A percentile compares a stretch with the other conserved stretches of the same genome.
These are phyloP conservation scores for Cheilosia scutellata DNA, from an alignment of 2,888 invertebrate genomes.

Conservation along the genomic window DNA sequence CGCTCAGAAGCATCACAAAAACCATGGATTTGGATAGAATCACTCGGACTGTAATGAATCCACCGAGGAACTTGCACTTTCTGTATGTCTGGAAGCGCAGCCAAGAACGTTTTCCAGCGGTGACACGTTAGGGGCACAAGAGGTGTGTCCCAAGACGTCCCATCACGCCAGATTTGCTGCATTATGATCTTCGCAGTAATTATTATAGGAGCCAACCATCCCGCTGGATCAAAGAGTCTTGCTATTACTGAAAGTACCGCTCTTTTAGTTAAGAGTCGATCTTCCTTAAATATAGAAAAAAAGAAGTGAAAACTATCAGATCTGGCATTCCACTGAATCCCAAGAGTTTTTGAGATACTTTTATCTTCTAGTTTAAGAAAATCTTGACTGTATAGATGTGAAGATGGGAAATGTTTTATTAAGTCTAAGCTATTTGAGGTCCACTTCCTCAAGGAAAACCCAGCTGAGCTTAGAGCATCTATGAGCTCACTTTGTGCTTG, in stretches of 20 bases:
- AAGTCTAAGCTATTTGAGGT: conserved; percentile 7
- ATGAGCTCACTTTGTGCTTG: conserved; percentile 32
- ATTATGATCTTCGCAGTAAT: conserved; percentile 51
- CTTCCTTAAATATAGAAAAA: background rate
- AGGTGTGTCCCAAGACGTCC: conserved; percentile 41
- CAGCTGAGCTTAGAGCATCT: conserved; percentile 16
- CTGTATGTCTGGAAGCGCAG: conserved; percentile 19
- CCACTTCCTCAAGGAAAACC: conserved; percentile 36
- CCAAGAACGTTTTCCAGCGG: conserved; percentile 38
- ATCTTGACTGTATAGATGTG: conserved; percentile 24
- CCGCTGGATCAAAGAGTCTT: conserved; percentile 54
- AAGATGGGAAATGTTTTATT: background rate
- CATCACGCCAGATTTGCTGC: conserved; percentile 50
- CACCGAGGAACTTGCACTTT: conserved; percentile 44
- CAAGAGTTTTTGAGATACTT: conserved; percentile 50
- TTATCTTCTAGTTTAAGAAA: conserved; percentile 45
- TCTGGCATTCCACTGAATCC: conserved; percentile 57
- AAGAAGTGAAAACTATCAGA: conserved; percentile 35
- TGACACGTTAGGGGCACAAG: conserved; percentile 14
- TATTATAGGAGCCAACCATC: conserved; percentile 54
- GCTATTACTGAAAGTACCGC: conserved; percentile 36
- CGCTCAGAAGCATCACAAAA: conserved; percentile 60
- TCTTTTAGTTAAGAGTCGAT: conserved; percentile 40
- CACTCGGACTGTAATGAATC: background rate
- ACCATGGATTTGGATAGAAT: conserved; percentile 45